Evolutionary conservation across 2,888 invertebrate species (phyloP), one percentile per base, ranked within the genome.

Genomic region (Alloplasta piceator): DNA sequence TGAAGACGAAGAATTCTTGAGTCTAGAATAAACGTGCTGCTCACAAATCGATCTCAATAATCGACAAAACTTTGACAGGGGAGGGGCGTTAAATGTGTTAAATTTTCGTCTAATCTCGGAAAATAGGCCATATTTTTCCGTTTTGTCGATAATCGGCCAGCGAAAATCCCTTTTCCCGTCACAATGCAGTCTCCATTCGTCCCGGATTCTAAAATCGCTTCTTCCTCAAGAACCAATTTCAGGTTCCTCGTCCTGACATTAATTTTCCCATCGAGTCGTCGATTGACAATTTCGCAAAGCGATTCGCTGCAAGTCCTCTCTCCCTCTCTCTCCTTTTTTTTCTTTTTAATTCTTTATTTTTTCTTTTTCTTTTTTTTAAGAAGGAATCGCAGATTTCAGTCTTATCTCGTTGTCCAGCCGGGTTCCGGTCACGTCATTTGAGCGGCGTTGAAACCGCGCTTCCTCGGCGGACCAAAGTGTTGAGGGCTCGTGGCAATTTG

Each of bases 361-460:
- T 43, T 43, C 43, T 43, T 52, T 12, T 7, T n/a, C 12, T 52
- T 48, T 52, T 7, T 14, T 14, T 14, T 14, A n/a, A 12, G 52
- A 52, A 52, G 52, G 38, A 52, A 39, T 66, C 61, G 50, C 61
- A 61, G 38, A 60, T 82, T 80, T 91, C 91, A 91, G 91, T 91
- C 91, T 91, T 90, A 90, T 91, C 89, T 88, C 87, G 87, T 88
- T 81, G 86, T 89, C 82, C 86, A 85, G 82, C 85, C 83, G 79
- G 80, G 85, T 75, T 78, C 87, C 80, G 87, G 91, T 90, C 90
- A 90, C 91, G 90, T 90, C 89, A 90, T 90, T 85, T 91, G 90
- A 26, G 90, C 90, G 39, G 90, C 85, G 80, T 91, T 90, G 82
- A 89, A 90, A 14, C 84, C 87, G 61, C 90, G 88, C 66, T 88